Evolutionary conservation across 2,113 vertebrate genomes (phyloP), one percentile per base, ranked within the genome.

Genomic region (Gymnarchus niloticus): DNA sequence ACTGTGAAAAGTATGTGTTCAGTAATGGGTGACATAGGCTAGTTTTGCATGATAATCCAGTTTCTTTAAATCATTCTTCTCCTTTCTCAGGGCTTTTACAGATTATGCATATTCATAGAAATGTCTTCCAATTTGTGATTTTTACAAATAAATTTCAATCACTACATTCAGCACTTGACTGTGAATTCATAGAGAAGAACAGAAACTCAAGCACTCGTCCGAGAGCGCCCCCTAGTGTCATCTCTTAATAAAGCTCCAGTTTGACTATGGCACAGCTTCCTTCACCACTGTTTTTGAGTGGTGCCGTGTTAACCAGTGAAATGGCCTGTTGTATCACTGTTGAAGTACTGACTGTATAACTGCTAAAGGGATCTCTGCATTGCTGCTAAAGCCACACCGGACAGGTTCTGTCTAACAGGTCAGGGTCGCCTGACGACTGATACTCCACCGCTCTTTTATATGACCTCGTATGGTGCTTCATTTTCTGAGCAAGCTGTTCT

Each of bases 81-180:
- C 91, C 92, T 93, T 92, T 95, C 96, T 96, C 96, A 96, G 96
- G 96, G 94, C 95, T 96, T 95, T 95, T 95, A 94, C 91, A 94
- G 92, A 88, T 81, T 92, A 91, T 93, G 57, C 90, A 93, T 94
- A 90, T 90, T 93, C 90, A 95, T 41, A 86, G 84, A 81, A 17
- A 86, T 23, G 49, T 65, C 57, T 51, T 69, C 77, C 37, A 56
- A 7, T 49, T 56, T 80, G 73, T 85, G 46, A 73, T 80, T 86
- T 87, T 65, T 84, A 25, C 83, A 83, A 88, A 92, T 91, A 94
- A 37, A 89, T 91, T 92, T 92, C 93, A 94, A 93, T 97, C 96
- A 96, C 96, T 96, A 96, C 96, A 96, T 91, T 92, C 90, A 93
- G 92, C 93, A 93, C 92, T 94, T 94, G 92, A 95, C 93, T 95